These are phyloP conservation scores for Istiophorus platypterus DNA, from an alignment of 2,113 vertebrate genomes.

Conservation along the genomic window DNA sequence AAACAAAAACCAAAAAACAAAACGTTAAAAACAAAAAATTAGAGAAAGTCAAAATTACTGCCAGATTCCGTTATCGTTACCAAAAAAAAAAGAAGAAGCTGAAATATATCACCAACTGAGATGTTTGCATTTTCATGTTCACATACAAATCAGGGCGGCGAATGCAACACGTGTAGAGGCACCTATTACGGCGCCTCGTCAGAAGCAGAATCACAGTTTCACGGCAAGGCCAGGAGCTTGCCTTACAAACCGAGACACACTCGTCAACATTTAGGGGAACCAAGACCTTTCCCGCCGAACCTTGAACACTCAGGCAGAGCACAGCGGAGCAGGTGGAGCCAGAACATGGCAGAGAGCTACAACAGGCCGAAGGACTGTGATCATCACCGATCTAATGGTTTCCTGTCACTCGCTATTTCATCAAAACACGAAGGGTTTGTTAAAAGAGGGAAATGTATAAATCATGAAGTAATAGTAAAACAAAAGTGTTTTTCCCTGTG, in stretches of 20 bases:
- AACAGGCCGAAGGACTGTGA: background rate
- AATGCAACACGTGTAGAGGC: slow-evolving; percentile 30
- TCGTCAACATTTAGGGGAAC: slow-evolving; percentile 7
- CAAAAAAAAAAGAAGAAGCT: slow-evolving; percentile 30
- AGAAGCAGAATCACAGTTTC: slow-evolving; percentile 60
- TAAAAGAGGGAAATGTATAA: slow-evolving; percentile 22
- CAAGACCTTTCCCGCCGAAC: background rate
- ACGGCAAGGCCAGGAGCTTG: slow-evolving; percentile 31
- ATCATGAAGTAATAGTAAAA: slow-evolving; percentile 23
- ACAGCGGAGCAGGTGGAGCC: slow-evolving; percentile 47
- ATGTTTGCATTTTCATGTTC: slow-evolving; percentile 28
- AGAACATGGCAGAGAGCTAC: slow-evolving; percentile 11
- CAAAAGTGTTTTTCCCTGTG: background rate
- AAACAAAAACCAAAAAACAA: background rate
- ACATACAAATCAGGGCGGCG: slow-evolving; percentile 48
- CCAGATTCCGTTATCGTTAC: slow-evolving; percentile 21
- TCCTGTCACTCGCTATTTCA: background rate
- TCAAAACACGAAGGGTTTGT: slow-evolving; percentile 9
- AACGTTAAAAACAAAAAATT: too few species aligned
- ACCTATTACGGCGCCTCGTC: background rate
- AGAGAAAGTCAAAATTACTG: background rate
- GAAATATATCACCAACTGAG: slow-evolving; percentile 35
- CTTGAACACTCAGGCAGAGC: background rate
- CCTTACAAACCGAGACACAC: slow-evolving; percentile 2
- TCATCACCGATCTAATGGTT: background rate